Evolutionary conservation across 2,113 vertebrate species (phyloP).

Genomic region (Psittacus erithacus): DNA sequence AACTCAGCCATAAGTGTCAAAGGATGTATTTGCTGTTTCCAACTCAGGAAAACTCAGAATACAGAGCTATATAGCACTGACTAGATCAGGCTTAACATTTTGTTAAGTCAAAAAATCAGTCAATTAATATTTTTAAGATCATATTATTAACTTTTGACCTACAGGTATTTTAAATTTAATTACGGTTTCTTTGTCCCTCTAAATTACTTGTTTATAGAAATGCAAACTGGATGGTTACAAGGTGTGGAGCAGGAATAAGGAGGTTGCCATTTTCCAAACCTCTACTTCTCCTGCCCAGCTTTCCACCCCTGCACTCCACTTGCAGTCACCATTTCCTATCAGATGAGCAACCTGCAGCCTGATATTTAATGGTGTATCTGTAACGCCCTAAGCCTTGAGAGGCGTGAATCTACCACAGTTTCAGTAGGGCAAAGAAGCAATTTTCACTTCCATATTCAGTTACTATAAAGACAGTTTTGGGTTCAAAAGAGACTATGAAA

Average conservation of each 20-base stretch:
- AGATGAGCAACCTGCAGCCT: not conserved
- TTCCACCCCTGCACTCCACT: not conserved
- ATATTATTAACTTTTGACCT: not conserved
- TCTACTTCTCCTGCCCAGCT: not conserved
- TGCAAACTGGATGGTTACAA: not conserved
- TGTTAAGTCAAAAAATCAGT: not conserved
- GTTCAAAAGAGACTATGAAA: not conserved
- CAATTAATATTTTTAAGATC: not conserved
- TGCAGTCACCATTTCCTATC: not conserved
- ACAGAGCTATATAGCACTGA: not conserved
- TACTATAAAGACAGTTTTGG: not conserved
- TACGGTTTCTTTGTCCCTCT: not conserved
- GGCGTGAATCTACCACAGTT: not conserved
- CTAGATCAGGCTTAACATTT: not conserved
- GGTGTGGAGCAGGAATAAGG: not conserved
- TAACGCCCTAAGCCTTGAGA: not conserved
- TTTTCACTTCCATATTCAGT: not conserved
- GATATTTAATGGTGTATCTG: fast-evolving
- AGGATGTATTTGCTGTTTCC: not conserved
- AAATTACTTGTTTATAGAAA: not conserved
- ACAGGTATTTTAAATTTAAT: not conserved
- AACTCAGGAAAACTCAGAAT: not conserved
- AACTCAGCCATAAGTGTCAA: not conserved
- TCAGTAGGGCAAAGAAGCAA: not conserved
- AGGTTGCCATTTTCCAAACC: not conserved